phyloP scores from a whole-genome alignment of 2,888 invertebrate species.

The Drosophila colorata region DNA sequence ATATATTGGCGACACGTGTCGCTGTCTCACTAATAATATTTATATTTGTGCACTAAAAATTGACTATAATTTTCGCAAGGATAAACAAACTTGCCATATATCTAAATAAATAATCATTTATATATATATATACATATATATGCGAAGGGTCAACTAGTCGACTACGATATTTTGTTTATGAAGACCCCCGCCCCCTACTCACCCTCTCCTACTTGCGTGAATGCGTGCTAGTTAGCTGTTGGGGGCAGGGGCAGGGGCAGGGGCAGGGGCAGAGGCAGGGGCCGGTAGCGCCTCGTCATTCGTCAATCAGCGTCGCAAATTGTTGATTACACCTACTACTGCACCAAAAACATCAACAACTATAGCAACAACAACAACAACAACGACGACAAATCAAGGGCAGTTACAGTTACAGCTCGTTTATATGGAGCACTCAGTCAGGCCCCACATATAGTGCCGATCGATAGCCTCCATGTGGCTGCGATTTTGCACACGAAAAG shows the following conservation, averaged over 20 bases:
- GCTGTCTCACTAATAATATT: constrained; percentile 18
- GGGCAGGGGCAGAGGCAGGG: neutral
- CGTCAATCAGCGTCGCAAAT: constrained; percentile 80
- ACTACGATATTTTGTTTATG: neutral
- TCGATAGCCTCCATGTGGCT: constrained; percentile 62
- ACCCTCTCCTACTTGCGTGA: constrained; percentile 40
- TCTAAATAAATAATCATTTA: too few relatives aligned
- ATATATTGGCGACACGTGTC: constrained; percentile 33
- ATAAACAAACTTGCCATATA: constrained; percentile 5
- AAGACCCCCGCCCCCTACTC: neutral
- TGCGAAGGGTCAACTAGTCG: constrained; percentile 7
- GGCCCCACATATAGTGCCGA: constrained; percentile 27
- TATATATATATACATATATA: neutral
- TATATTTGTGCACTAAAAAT: constrained; percentile 20
- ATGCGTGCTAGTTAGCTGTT: constrained; percentile 38
- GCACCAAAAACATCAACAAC: constrained; percentile 42
- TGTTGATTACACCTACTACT: constrained; percentile 79
- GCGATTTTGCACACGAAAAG: constrained; percentile 76
- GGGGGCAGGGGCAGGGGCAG: constrained; percentile 12
- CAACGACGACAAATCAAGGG: constrained; percentile 67
- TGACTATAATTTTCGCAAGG: neutral
- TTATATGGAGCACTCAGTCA: constrained; percentile 56
- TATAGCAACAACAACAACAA: constrained; percentile 14
- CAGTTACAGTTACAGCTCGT: constrained; percentile 55
- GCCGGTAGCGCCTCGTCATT: constrained; percentile 40